These are phyloP conservation scores for Epinotia demarniana DNA, from an alignment of 2,888 invertebrate species.

Conservation along the genomic window DNA sequence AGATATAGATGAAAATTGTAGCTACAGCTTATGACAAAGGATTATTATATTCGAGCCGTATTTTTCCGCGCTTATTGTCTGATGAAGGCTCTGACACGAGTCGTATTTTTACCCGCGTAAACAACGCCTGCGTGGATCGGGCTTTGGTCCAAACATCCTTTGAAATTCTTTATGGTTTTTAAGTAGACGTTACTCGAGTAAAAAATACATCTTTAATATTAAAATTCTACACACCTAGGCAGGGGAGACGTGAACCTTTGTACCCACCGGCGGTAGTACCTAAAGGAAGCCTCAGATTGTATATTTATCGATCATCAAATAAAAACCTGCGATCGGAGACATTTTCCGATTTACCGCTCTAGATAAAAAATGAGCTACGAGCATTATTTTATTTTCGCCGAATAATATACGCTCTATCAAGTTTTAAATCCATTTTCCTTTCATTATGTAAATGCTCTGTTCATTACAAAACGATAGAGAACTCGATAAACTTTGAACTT, in stretches of 20 bases:
- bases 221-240: not conserved
- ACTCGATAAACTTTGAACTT: conserved; percentile 57
- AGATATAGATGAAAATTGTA: conserved; percentile 4
- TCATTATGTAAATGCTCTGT: conserved; percentile 45
- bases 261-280: too few species aligned
- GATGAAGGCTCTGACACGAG: conserved; percentile 38
- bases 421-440: conserved; percentile 24
- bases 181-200: not conserved
- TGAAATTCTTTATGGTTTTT: conserved; percentile 31
- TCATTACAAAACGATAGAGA: conserved; percentile 63
- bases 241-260: too few species aligned
- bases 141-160: conserved; percentile 28
- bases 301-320: too few species aligned
- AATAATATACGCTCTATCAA: conserved; percentile 11
- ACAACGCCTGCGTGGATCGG: conserved; percentile 22
- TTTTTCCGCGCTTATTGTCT: conserved; percentile 38
- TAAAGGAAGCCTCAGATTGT: too few species aligned
- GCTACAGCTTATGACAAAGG: not conserved
- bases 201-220: not conserved
- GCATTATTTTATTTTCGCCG: not conserved
- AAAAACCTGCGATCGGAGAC: too few species aligned
- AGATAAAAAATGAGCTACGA: not conserved
- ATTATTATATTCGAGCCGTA: conserved; percentile 11
- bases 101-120: conserved; percentile 29
- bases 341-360: too few species aligned